Base-by-base conservation (phyloP, 1,140 invertebrate species). In the Leptinotarsa lineolata region DNA sequence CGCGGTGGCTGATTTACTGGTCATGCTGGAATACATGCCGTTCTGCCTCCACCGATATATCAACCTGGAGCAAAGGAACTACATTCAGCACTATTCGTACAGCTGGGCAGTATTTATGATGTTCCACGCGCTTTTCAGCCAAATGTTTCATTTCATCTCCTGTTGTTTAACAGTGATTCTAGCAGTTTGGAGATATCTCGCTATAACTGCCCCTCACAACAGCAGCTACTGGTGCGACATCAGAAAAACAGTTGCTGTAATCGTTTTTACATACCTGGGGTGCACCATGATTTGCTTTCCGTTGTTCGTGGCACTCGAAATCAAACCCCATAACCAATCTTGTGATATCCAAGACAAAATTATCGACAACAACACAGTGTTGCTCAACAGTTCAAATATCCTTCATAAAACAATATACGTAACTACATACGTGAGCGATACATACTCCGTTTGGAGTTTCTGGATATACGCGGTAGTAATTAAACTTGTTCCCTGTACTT, bases 11-110 rank as follows among this genome's bases (percentile, higher is more conserved):
- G 96, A 99, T 84, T 88, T 97, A 60, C 86, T 97, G 2, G 95
- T 97, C 0, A 98, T 99, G 95, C 83, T 95, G 30, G 95, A 96
- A 74, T 99, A 98, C 83, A 93, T 98, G 70, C 96, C 96, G 0
- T 97, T 94, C 81, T 90, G 92, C 1, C 88, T 93, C 48, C 94
- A 97, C 82, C 90, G 91, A 81, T 94, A 95, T 77, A 88, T 96
- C 44, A 88, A 90, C 60, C 71, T 75, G 0, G 67, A 80, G 70
- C 84, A 86, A 1, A 85, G 89, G 20, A 86, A 88, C 1, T 85
- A 87, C 77, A 83, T 88, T 16, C 88, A 91, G 54, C 88, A 87
- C 67, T 88, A 85, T 75, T 92, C 91, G 1, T 96, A 95, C 83
- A 85, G 88, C 3, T 95, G 94, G 93, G 89, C 93, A 0, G 87